Base-by-base conservation (phyloP, 2,888 invertebrate genomes). In the Rhamnusium bicolor region DNA sequence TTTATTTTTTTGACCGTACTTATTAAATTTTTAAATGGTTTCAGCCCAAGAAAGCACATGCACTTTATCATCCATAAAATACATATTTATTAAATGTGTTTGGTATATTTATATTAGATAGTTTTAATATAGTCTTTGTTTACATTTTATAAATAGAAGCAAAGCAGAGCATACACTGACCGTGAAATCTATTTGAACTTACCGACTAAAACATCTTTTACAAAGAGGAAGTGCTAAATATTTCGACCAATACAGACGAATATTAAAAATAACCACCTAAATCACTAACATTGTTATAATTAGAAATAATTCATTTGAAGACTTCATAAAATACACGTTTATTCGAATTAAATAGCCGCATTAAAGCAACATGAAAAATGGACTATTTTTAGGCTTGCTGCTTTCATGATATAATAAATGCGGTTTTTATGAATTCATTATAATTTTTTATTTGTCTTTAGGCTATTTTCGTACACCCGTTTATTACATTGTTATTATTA, bases 71-170 rank as follows among this genome's bases (percentile, higher is more conserved):
- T 40, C n/a, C 12, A 40, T 14, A 2, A 40, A 1, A 4, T 10
- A 40, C 40, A 24, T 24, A 24, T 4, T 24, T n/a, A 40, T 40
- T 40, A n/a, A 40, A 40, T 40, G 12, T 40, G 51, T 18, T 51
- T 18, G 16, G 19, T 51, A 10, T 51, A 16, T 18, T 2, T 8
- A 19, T 10, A 19, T 5, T 51, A 51, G 51, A 51, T 19, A 51
- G 18, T 49, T 62, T 27, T 29, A 27, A 27, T 27, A 12, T 27
- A 49, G 16, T 21, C n/a, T 49, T n/a, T 63, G 51, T 63, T 63
- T 63, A 63, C 49, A 16, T 63, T 51, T 63, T 63, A 63, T 63
- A 49, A 63, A 63, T 63, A 63, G 63, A 18, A 29, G 46, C 40
- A 46, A 27, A 29, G 27, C 61, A 2, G n/a, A 19, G 16, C 47